Conservation (phyloP, 2,888 invertebrate species). For the Linnaemya vulpina region DNA sequence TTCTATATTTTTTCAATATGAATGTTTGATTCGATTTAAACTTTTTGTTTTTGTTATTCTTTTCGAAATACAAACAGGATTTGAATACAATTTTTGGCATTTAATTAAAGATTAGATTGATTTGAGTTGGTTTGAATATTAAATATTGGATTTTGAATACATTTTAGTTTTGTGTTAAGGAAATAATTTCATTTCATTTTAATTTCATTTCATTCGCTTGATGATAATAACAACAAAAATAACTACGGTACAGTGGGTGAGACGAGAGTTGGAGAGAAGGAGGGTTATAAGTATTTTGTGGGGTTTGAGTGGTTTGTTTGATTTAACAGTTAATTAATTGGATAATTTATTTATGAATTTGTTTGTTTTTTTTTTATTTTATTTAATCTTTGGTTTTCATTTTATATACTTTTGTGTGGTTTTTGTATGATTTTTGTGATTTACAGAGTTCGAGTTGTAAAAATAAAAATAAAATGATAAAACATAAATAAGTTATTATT, state of each 20-base stretch:
- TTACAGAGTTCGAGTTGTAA: conserved; percentile 30
- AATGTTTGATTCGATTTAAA: conserved; percentile 22
- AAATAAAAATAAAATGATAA: conserved; percentile 48
- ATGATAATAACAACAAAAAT: not conserved
- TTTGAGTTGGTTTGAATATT: conserved; percentile 32
- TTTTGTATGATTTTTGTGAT: conserved; percentile 30
- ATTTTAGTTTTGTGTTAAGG: not conserved
- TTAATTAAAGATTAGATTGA: conserved; percentile 64
- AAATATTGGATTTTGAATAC: conserved; percentile 22
- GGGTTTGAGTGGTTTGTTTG: conserved; percentile 3
- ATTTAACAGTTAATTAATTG: conserved; percentile 37
- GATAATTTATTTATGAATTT: conserved; percentile 7
- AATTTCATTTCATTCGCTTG: not conserved
- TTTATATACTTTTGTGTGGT: conserved; percentile 49
- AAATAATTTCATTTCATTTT: not conserved
- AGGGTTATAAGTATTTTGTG: not conserved
- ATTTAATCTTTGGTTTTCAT: conserved; percentile 59
- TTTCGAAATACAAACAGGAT: conserved; percentile 59
- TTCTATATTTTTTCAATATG: conserved; percentile 19
- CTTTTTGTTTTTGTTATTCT: conserved; percentile 18
- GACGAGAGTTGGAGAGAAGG: not conserved
- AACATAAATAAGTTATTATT: conserved; percentile 50
- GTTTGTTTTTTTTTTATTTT: conserved; percentile 22
- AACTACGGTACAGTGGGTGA: conserved; percentile 8
- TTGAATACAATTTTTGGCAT: conserved; percentile 69